These are phyloP conservation scores for Aurelia coerulea DNA, from an alignment of 30 jellyfish, hydroid and myxozoan genomes.

Conservation along the genomic window DNA sequence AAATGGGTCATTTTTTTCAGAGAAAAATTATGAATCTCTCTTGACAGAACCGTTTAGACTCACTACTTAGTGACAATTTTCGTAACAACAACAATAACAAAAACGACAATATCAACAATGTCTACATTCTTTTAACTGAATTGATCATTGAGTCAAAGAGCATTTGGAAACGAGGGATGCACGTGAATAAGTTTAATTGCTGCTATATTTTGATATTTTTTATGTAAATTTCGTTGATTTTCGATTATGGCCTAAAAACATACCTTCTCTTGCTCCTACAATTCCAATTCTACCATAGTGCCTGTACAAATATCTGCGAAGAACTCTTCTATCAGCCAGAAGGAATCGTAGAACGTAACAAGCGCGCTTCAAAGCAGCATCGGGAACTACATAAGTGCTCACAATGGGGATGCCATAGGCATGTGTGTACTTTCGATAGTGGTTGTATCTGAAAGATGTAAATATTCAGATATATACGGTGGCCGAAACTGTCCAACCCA, in stretches of 20 bases:
- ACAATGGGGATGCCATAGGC: constrained; percentile 87
- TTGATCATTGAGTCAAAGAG: too few species aligned
- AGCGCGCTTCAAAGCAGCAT: constrained; percentile 89
- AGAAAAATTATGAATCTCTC: too few species aligned
- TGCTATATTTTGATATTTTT: too few species aligned
- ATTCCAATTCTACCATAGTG: constrained; percentile 84
- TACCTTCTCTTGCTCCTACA: constrained; percentile 86
- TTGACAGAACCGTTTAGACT: too few species aligned
- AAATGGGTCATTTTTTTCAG: too few species aligned
- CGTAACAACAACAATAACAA: too few species aligned
- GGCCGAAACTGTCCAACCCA: neutral
- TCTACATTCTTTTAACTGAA: too few species aligned
- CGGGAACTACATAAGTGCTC: constrained; percentile 59
- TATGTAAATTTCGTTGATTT: neutral
- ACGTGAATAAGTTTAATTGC: too few species aligned
- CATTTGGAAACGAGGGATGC: too few species aligned
- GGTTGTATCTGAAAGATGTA: constrained; percentile 64
- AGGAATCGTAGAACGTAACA: constrained; percentile 81
- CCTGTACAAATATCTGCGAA: constrained; percentile 69
- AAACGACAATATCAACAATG: too few species aligned
- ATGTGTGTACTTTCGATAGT: constrained; percentile 84
- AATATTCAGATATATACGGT: neutral
- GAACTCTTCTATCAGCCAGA: constrained; percentile 71
- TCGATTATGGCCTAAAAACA: neutral
- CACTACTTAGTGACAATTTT: too few species aligned